Evolutionary conservation across 2,797 vertebrate genomes (phyloP).

Genomic region (Chaunax sp.): DNA sequence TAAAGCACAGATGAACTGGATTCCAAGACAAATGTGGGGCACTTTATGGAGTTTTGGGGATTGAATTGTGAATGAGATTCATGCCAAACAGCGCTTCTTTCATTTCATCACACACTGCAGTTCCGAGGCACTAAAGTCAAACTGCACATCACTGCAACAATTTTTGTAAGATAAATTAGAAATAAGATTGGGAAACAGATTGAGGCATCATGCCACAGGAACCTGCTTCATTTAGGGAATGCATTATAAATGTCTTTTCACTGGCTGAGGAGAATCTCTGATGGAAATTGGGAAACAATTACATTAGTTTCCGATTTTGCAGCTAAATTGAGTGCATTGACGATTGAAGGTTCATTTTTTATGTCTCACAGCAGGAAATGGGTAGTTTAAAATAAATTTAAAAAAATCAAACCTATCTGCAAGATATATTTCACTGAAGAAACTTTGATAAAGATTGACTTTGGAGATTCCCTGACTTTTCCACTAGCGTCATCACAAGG

Average conservation of each 20-base stretch:
- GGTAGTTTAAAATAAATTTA: background rate
- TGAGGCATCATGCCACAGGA: constrained; percentile 56
- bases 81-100: constrained; percentile 40
- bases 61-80: constrained; percentile 47
- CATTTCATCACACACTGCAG: constrained; percentile 36
- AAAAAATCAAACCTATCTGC: background rate
- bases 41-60: constrained; percentile 47
- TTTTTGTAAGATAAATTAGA: constrained; percentile 66
- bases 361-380: background rate
- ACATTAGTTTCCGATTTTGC: constrained; percentile 38
- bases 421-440: background rate
- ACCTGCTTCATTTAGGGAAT: constrained; percentile 61
- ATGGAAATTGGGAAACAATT: constrained; percentile 48
- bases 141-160: constrained; percentile 34
- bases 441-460: background rate
- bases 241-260: constrained; percentile 59
- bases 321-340: constrained; percentile 24
- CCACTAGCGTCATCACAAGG: no score
- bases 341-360: constrained; percentile 11
- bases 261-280: constrained; percentile 33
- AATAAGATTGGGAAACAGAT: constrained; percentile 63
- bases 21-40: constrained; percentile 57
- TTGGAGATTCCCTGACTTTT: background rate
- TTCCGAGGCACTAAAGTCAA: constrained; percentile 56
- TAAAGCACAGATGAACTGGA: constrained; percentile 32